Percentiles rank a stretch among this genome's conserved stretches.
Evolutionary conservation across 2,113 vertebrate species (phyloP).

Genomic region (Caloenas nicobarica): DNA sequence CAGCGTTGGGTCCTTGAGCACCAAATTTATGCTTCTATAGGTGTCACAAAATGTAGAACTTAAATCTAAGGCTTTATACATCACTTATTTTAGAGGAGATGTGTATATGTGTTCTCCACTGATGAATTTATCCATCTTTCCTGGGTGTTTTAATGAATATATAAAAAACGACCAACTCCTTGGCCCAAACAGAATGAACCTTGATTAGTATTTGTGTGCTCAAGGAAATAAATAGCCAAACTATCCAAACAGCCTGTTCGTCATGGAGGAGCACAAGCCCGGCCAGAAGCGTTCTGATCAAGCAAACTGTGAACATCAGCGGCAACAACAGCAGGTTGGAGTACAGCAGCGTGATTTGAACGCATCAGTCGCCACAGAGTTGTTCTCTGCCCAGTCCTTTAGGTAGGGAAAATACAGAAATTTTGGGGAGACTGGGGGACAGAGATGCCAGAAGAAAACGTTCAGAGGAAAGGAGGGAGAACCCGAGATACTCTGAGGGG

Average conservation of each 20-base stretch:
- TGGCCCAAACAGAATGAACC: neutral
- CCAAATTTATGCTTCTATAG: neutral
- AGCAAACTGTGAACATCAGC: neutral
- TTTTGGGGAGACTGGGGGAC: neutral
- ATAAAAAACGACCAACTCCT: neutral
- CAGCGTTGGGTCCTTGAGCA: neutral
- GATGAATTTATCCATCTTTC: neutral
- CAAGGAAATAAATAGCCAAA: neutral
- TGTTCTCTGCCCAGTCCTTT: neutral
- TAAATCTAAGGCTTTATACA: neutral
- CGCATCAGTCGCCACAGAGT: rapidly evolving
- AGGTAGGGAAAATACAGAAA: neutral
- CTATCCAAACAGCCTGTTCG: neutral
- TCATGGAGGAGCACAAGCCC: neutral
- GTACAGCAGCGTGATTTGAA: neutral
- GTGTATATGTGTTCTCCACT: neutral
- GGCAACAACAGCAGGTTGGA: neutral
- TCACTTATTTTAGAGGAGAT: neutral
- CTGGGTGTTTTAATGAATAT: neutral
- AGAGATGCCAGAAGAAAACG: neutral
- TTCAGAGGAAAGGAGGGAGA: neutral
- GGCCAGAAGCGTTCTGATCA: neutral
- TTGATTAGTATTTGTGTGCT: neutral
- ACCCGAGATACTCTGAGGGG: neutral
- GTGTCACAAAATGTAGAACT: neutral